phyloP scores from a whole-genome alignment of 1,140 invertebrate genomes.

The Helicoverpa armigera region DNA sequence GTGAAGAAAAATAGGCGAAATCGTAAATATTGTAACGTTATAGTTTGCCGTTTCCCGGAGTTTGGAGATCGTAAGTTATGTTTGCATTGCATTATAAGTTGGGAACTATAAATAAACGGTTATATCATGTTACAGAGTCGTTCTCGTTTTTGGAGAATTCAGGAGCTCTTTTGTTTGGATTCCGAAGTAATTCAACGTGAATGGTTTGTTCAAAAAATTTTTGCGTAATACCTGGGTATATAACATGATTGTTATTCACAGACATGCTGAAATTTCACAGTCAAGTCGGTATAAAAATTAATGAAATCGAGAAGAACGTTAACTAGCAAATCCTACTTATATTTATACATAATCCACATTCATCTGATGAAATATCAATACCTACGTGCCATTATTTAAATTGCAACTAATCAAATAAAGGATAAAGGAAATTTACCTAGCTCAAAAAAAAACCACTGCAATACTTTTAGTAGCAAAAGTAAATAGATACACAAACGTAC shows the following conservation, averaged over 20 bases:
- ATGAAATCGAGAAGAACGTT: not conserved
- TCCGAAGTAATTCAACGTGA: no score
- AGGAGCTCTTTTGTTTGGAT: not conserved
- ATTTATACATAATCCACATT: not conserved
- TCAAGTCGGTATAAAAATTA: not conserved
- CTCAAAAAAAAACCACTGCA: not conserved
- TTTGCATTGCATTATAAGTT: slow-evolving; percentile 39
- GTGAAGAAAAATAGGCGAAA: slow-evolving; percentile 59
- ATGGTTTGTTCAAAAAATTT: no score
- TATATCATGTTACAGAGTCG: not conserved
- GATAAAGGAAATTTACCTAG: no score
- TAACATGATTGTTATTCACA: not conserved
- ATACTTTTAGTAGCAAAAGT: not conserved
- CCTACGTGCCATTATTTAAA: no score
- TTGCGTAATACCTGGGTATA: no score
- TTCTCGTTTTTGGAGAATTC: no score
- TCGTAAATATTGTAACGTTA: slow-evolving; percentile 58
- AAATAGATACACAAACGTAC: slow-evolving; percentile 8
- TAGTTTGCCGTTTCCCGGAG: slow-evolving; percentile 51
- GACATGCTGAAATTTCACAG: not conserved
- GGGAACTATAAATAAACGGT: slow-evolving; percentile 19
- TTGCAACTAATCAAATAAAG: no score
- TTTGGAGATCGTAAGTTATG: slow-evolving; percentile 5
- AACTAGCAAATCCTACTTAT: not conserved
- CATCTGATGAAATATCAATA: not conserved